A percentile compares a stretch with the other conserved stretches of the same genome.
phyloP scores from a whole-genome alignment of 2,113 vertebrate species.

The Myrmophylax atrothorax region DNA sequence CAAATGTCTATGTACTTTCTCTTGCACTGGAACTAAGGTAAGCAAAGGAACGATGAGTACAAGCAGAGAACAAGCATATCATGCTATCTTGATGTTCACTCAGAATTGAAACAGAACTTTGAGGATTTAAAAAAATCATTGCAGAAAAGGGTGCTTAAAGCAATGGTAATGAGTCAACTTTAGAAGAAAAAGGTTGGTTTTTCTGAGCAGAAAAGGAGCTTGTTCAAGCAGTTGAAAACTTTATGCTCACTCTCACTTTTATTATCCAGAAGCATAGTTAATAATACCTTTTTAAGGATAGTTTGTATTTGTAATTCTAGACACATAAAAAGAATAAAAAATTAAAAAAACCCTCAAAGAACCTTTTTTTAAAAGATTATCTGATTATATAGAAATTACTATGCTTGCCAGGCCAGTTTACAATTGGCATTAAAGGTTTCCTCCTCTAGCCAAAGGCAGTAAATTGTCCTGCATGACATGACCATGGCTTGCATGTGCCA shows the following conservation, averaged over 20 bases:
- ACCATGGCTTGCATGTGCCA: not conserved
- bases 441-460: not conserved
- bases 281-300: not conserved
- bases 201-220: not conserved
- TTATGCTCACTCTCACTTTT: not conserved
- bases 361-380: not conserved
- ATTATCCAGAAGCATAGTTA: not conserved
- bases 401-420: not conserved
- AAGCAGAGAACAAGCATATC: not conserved
- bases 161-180: not conserved
- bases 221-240: not conserved
- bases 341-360: not conserved
- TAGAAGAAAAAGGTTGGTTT: not conserved
- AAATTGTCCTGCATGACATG: fast-evolving
- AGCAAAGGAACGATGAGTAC: not conserved
- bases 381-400: not conserved
- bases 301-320: not conserved
- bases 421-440: not conserved
- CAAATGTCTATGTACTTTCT: not conserved
- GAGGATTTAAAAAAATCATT: not conserved
- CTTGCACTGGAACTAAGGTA: not conserved
- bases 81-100: not conserved
- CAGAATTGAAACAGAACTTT: not conserved
- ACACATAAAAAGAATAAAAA: not conserved
- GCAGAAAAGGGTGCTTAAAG: not conserved